These are phyloP conservation scores for Megamerina dolium DNA, from an alignment of 2,888 invertebrate genomes.

Conservation along the genomic window DNA sequence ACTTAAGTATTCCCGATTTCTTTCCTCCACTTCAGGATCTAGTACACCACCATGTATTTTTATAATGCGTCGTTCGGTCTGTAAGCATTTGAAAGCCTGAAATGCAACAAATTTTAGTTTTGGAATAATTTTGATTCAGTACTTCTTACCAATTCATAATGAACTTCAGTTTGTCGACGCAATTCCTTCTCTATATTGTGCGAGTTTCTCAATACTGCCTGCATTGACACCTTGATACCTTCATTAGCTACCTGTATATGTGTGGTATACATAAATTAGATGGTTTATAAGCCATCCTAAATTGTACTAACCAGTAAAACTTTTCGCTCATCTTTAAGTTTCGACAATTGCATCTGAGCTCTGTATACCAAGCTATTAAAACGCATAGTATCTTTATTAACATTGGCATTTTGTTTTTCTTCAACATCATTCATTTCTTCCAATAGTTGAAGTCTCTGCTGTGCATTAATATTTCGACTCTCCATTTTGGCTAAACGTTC, in stretches of 20 bases:
- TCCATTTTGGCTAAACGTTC: constrained; percentile 31
- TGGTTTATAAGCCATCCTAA: too few relatives aligned
- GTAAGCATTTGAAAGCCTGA: constrained; percentile 48
- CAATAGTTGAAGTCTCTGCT: constrained; percentile 41
- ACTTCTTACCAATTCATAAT: constrained; percentile 56
- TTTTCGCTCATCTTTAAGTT: constrained; percentile 37
- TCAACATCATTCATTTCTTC: constrained; percentile 46
- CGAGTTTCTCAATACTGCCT: constrained; percentile 26
- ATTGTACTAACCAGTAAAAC: constrained; percentile 22
- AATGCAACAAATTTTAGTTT: background rate
- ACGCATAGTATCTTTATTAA: constrained; percentile 36
- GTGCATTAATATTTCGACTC: constrained; percentile 37
- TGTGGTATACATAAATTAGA: too few relatives aligned
- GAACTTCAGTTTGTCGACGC: constrained; percentile 55
- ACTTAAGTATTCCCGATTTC: constrained; percentile 44
- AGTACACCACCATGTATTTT: constrained; percentile 43
- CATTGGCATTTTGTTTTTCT: constrained; percentile 29
- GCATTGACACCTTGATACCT: constrained; percentile 28
- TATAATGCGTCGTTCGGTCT: constrained; percentile 47
- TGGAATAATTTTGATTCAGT: background rate
- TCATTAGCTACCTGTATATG: constrained; percentile 31
- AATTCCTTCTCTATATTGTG: constrained; percentile 48
- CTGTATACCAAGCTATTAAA: constrained; percentile 41
- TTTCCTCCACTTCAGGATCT: constrained; percentile 39
- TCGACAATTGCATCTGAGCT: constrained; percentile 37